These are phyloP conservation scores for Drosophila lowei DNA, from an alignment of 1,140 invertebrate species.

Conservation along the genomic window DNA sequence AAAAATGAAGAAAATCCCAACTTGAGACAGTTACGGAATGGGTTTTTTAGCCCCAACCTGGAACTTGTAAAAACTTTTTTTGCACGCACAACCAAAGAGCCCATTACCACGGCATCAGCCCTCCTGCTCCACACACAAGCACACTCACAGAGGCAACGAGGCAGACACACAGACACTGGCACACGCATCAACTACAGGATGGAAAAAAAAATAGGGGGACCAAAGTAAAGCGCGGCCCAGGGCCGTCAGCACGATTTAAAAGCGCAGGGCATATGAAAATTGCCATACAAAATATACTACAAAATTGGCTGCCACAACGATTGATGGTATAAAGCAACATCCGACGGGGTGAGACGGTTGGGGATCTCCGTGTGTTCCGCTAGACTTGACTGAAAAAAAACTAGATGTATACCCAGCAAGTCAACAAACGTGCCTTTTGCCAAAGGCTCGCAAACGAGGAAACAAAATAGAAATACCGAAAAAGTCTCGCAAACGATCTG, in stretches of 20 bases:
- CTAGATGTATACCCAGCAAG: too few species aligned
- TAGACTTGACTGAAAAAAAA: too few species aligned
- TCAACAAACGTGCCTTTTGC: too few species aligned
- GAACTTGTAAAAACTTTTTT: constrained; percentile 68
- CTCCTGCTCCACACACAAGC: constrained; percentile 2
- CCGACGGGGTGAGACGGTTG: neutral
- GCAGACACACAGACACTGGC: neutral
- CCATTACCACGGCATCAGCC: constrained; percentile 3
- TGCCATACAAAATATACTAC: constrained; percentile 64
- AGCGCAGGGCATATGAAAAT: constrained; percentile 63
- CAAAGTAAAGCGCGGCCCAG: constrained; percentile 35
- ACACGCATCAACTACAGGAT: constrained; percentile 5
- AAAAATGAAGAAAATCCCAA: constrained; percentile 39
- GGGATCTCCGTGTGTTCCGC: neutral
- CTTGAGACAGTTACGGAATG: constrained; percentile 66
- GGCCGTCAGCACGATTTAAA: constrained; percentile 71
- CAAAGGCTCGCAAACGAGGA: too few species aligned
- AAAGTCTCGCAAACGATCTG: too few species aligned
- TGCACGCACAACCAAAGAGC: constrained; percentile 63
- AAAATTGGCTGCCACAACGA: constrained; percentile 10
- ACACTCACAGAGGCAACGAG: constrained; percentile 9
- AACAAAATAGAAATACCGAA: too few species aligned
- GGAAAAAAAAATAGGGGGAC: constrained; percentile 1
- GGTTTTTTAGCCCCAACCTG: constrained; percentile 61
- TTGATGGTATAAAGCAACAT: constrained; percentile 20